Evolutionary conservation across 2,888 invertebrate species (phyloP).

Genomic region (Nomada lathburiana): DNA sequence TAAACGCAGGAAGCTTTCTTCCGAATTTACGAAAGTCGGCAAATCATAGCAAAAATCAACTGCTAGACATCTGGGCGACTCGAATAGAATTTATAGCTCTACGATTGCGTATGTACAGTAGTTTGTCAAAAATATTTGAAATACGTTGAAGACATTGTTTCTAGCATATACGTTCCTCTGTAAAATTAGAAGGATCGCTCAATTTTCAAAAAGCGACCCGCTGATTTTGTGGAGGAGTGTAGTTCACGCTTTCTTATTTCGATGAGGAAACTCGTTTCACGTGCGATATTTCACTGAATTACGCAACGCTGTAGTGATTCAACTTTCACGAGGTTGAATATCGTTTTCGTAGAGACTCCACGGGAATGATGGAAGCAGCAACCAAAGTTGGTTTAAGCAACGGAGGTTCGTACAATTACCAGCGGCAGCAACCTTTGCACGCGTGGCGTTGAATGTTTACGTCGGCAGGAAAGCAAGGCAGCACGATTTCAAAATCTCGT

Average conservation of each 20-base stretch:
- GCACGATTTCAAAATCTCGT: conserved; percentile 39
- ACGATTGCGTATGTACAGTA: conserved; percentile 55
- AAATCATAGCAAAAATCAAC: conserved; percentile 58
- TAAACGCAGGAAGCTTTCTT: conserved; percentile 37
- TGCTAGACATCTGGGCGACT: conserved; percentile 39
- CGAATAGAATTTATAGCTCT: conserved; percentile 37
- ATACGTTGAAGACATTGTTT: background rate
- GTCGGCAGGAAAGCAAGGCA: background rate
- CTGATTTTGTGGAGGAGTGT: too few relatives aligned
- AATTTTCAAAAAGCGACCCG: too few relatives aligned
- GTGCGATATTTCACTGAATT: too few relatives aligned
- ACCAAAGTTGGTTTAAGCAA: background rate
- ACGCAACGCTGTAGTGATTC: too few relatives aligned
- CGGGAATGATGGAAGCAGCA: background rate
- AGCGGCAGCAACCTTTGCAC: background rate
- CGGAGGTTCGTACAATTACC: background rate
- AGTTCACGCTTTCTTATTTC: too few relatives aligned
- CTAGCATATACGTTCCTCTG: too few relatives aligned
- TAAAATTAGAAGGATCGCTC: too few relatives aligned
- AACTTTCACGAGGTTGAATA: too few relatives aligned
- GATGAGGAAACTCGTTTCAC: too few relatives aligned
- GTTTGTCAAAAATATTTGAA: conserved; percentile 53
- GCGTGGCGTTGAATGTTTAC: conserved; percentile 26
- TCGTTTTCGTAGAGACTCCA: too few relatives aligned
- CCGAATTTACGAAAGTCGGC: conserved; percentile 73